Conservation (phyloP, 2,888 invertebrate genomes). For the Cosmia pyralina region DNA sequence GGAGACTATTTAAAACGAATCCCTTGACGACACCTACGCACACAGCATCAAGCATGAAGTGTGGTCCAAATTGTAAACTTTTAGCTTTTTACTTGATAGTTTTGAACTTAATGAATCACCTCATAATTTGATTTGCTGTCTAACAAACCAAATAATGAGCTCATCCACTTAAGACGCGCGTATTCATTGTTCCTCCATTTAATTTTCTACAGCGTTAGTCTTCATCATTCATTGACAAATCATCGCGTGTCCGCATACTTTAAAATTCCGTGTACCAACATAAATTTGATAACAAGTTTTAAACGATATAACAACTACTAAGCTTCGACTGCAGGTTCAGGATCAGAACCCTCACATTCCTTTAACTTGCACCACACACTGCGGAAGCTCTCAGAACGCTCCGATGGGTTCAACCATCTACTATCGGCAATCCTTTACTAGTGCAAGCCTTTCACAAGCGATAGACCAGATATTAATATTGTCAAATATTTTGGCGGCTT, state of each 20-base stretch:
- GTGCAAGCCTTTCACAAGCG: constrained; percentile 84
- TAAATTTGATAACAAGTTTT: neutral
- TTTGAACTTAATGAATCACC: neutral
- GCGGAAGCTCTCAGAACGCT: constrained; percentile 80
- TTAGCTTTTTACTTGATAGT: neutral
- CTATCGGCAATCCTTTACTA: constrained; percentile 86
- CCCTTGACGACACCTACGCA: constrained; percentile 84
- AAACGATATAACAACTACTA: neutral
- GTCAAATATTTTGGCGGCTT: constrained; percentile 84
- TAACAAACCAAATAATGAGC: neutral
- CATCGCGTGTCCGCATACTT: neutral
- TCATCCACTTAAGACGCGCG: neutral
- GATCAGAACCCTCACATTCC: constrained; percentile 7
- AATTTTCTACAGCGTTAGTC: neutral
- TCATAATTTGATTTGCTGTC: no score
- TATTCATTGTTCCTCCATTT: neutral
- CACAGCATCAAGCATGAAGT: constrained; percentile 65
- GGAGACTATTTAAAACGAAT: constrained; percentile 86
- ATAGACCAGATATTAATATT: constrained; percentile 85
- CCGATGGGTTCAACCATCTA: constrained; percentile 77
- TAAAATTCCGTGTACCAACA: neutral
- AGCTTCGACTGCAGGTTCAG: neutral
- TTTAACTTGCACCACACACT: constrained; percentile 68
- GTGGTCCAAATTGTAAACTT: constrained; percentile 67
- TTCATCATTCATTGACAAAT: neutral